Base-by-base conservation (phyloP, 2,797 vertebrate genomes). In the Pseudotriccus pelzelni region DNA sequence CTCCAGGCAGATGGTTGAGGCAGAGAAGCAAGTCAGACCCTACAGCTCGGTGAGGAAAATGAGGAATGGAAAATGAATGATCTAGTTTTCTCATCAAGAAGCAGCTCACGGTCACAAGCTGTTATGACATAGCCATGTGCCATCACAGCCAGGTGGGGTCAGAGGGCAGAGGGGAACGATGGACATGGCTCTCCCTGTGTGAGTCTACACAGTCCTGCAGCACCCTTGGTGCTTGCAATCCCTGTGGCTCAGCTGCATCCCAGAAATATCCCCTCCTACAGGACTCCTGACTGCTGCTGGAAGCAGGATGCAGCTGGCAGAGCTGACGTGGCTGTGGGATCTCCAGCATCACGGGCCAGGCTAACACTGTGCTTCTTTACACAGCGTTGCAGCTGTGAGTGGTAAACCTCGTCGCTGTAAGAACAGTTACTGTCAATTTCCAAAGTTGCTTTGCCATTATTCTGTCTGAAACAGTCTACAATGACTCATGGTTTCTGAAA, bases 401-500 rank as follows among this genome's bases (percentile, higher is more conserved):
- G 27, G n/a, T 41, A 55, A 79, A 39, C 28, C 1, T 0, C 37
- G 56, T 22, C 5, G 0, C 75, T 72, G 53, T 15, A 16, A 91
- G 64, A 84, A 56, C 28, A 7, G 20, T 66, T 66, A 23, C 49
- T 25, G 10, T 50, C 20, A 16, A 46, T 55, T 82, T 49, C 24
- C 56, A 28, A 80, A 77, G 49, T 32, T 43, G 19, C 32, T 80
- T 81, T 72, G 46, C 66, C 30, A 21, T 56, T 68, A 60, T 80
- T 91, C 67, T 75, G n/a, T 44, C 43, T 5, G 8, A 78, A 72
- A 39, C 0, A 2, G 34, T 41, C 49, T 67, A 22, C 43, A 72
- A 21, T 77, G 47, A 79, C 41, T 75, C 60, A 53, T 47, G 36
- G 13, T 47, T 90, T 59, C 85, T 94, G 85, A 86, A 95, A 64